A percentile compares a stretch with the other conserved stretches of the same genome.
phyloP scores from a whole-genome alignment of 2,888 invertebrate species.

The Syrphus vitripennis region DNA sequence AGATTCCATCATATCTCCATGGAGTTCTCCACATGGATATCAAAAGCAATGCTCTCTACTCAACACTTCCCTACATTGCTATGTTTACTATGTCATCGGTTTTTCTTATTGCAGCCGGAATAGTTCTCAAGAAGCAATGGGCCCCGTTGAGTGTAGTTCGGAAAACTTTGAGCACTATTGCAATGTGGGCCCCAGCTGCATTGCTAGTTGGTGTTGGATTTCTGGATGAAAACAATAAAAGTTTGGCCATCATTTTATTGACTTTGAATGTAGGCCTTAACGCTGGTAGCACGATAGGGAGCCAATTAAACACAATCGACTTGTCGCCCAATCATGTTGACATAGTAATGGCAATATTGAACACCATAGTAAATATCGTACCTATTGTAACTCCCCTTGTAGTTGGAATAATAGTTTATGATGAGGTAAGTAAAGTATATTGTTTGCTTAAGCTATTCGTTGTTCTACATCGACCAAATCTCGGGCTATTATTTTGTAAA shows the following conservation, averaged over 20 bases:
- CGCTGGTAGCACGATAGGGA: slow-evolving; percentile 81
- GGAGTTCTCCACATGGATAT: slow-evolving; percentile 83
- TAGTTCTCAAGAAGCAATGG: slow-evolving; percentile 41
- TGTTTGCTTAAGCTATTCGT: too few species aligned
- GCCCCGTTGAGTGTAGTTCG: slow-evolving; percentile 76
- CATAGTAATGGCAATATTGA: slow-evolving; percentile 85
- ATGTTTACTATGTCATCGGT: slow-evolving; percentile 31
- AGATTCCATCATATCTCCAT: slow-evolving; percentile 84
- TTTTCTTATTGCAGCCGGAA: slow-evolving; percentile 28
- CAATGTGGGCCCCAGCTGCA: slow-evolving; percentile 82
- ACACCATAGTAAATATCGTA: slow-evolving; percentile 83
- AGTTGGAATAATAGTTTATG: slow-evolving; percentile 82
- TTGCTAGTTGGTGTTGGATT: too few species aligned
- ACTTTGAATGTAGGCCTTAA: slow-evolving; percentile 81
- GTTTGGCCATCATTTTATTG: slow-evolving; percentile 81
- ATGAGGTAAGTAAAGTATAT: slow-evolving; percentile 66
- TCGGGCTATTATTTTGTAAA: too few species aligned
- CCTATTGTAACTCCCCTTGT: slow-evolving; percentile 84
- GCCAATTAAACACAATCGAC: slow-evolving; percentile 83
- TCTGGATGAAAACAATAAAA: too few species aligned
- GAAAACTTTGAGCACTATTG: slow-evolving; percentile 71
- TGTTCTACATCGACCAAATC: too few species aligned
- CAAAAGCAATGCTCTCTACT: slow-evolving; percentile 80
- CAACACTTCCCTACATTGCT: slow-evolving; percentile 81
- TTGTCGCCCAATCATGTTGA: slow-evolving; percentile 85